A percentile compares a stretch with the other conserved stretches of the same genome.
phyloP scores from a whole-genome alignment of 2,113 vertebrate genomes.

The Coryphaenoides rupestris region DNA sequence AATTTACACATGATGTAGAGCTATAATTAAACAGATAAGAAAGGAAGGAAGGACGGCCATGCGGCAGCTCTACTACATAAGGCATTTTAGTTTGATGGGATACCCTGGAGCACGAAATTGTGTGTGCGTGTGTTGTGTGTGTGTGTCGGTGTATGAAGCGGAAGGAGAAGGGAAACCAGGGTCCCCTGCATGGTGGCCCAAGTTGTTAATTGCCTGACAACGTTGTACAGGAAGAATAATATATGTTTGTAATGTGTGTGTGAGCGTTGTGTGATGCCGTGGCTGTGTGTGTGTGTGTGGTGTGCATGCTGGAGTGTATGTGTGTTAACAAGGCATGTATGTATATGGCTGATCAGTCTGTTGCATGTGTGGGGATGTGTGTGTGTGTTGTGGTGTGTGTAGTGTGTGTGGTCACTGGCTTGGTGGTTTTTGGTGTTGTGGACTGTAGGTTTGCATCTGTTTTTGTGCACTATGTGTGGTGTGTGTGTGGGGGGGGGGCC shows the following conservation, averaged over 20 bases:
- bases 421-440: background rate
- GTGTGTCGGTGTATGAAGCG: conserved; percentile 74
- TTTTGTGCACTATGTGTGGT: conserved; percentile 27
- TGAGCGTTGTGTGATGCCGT: conserved; percentile 7
- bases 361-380: conserved; percentile 15
- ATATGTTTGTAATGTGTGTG: too few relatives aligned
- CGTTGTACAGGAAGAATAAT: conserved; percentile 8
- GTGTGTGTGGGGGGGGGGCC: conserved; percentile 36
- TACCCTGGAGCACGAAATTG: conserved; percentile 79
- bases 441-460: background rate
- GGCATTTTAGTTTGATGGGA: conserved; percentile 83
- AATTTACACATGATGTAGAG: conserved; percentile 5
- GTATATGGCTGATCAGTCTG: too few relatives aligned
- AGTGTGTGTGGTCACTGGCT: background rate
- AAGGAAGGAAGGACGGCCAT: conserved; percentile 58
- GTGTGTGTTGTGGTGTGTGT: conserved; percentile 11
- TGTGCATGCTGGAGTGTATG: conserved; percentile 19
- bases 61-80: conserved; percentile 94
- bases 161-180: conserved; percentile 32
- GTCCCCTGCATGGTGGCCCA: conserved; percentile 63
- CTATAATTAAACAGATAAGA: background rate
- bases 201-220: conserved; percentile 55
- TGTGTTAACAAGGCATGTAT: too few relatives aligned
- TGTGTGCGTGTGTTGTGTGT: conserved; percentile 50
- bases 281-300: conserved; percentile 39